These are phyloP conservation scores for Rhynchophorus ferrugineus DNA, from an alignment of 1,140 invertebrate genomes.

Conservation along the genomic window DNA sequence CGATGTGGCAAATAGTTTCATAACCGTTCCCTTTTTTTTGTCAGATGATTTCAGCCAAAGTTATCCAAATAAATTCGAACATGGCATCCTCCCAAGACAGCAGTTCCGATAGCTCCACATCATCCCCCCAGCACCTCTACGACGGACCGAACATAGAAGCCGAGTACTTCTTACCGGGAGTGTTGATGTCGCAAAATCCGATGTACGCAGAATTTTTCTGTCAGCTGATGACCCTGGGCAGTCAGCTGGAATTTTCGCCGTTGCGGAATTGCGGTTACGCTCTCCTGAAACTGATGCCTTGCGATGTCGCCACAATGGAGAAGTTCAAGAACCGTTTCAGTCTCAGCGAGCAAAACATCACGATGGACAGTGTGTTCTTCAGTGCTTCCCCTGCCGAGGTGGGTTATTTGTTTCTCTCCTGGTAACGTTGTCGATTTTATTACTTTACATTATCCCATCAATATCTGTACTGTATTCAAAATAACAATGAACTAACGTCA, in stretches of 20 bases:
- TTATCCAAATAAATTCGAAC: slow-evolving; percentile 71
- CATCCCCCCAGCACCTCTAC: slow-evolving; percentile 76
- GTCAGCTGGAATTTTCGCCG: slow-evolving; percentile 66
- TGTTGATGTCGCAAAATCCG: slow-evolving; percentile 66
- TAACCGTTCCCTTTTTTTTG: too few species aligned
- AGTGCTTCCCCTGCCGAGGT: slow-evolving; percentile 67
- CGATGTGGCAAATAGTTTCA: too few species aligned
- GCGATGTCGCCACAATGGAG: slow-evolving; percentile 68
- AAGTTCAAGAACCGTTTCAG: slow-evolving; percentile 53
- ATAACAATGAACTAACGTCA: too few species aligned
- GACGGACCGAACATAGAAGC: slow-evolving; percentile 72
- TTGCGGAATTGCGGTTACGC: slow-evolving; percentile 79
- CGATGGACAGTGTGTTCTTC: slow-evolving; percentile 67
- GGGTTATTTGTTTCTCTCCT: too few species aligned
- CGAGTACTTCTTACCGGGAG: slow-evolving; percentile 84
- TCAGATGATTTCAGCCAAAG: slow-evolving; percentile 77
- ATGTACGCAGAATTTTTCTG: slow-evolving; percentile 84
- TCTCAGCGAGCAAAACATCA: slow-evolving; percentile 38
- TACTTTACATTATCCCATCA: too few species aligned
- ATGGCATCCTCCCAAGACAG: slow-evolving; percentile 75
- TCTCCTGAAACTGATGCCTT: slow-evolving; percentile 83
- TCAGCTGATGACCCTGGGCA: slow-evolving; percentile 83
- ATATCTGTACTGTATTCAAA: too few species aligned
- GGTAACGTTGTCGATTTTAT: too few species aligned
- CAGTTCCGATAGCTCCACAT: slow-evolving; percentile 59